phyloP scores from a whole-genome alignment of 2,113 vertebrate genomes.

The Gasterosteus aculeatus region DNA sequence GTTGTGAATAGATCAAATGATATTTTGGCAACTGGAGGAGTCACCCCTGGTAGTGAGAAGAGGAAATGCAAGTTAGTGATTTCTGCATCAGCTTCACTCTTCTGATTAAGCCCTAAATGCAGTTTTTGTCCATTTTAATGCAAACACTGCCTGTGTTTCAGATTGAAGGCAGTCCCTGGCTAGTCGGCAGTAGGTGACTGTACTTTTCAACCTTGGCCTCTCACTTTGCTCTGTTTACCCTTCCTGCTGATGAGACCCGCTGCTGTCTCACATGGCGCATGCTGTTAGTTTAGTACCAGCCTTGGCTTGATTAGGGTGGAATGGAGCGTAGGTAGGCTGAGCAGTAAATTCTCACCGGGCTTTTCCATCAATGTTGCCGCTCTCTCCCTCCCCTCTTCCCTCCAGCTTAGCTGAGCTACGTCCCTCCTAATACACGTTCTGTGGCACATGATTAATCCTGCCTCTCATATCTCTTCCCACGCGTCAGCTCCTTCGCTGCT shows the following conservation, averaged over 20 bases:
- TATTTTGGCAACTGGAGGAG: too few relatives aligned
- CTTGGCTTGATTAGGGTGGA: conserved; percentile 25
- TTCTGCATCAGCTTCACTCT: too few relatives aligned
- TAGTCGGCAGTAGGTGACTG: conserved; percentile 11
- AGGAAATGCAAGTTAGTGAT: too few relatives aligned
- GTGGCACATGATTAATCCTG: conserved; percentile 70
- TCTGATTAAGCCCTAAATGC: background rate
- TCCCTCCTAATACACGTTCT: conserved; percentile 56
- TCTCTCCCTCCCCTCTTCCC: conserved; percentile 22
- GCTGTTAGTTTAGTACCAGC: conserved; percentile 40
- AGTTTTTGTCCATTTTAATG: background rate
- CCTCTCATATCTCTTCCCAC: conserved; percentile 67
- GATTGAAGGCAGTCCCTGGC: background rate
- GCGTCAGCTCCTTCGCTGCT: conserved; percentile 72
- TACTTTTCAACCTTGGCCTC: conserved; percentile 40
- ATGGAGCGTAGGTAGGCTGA: conserved; percentile 30
- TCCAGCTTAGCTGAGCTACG: conserved; percentile 51
- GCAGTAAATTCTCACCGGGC: conserved; percentile 51
- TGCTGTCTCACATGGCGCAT: conserved; percentile 15
- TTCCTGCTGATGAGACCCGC: conserved; percentile 39
- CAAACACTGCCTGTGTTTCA: background rate
- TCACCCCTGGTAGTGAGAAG: too few relatives aligned
- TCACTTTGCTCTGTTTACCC: conserved; percentile 39
- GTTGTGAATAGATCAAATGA: too few relatives aligned
- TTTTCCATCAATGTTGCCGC: conserved; percentile 58